phyloP scores from a whole-genome alignment of 2,113 vertebrate species.

The human (Homo sapiens) region DNA sequence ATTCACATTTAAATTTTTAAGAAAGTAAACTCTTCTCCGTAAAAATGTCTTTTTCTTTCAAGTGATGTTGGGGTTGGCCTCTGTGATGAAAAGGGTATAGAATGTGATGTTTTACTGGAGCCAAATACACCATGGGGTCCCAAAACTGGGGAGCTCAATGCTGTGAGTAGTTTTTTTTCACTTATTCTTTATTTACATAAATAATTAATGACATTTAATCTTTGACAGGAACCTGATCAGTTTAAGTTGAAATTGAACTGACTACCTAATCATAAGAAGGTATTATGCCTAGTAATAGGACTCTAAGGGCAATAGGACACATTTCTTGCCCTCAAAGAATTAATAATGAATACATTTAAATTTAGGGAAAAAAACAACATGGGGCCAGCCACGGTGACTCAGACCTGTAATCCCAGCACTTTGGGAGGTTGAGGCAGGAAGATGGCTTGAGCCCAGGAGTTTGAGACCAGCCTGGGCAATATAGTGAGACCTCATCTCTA shows the following conservation, averaged over 20 bases:
- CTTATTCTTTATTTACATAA: conserved; percentile 49
- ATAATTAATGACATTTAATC: not conserved
- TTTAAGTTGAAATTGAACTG: conserved; percentile 26
- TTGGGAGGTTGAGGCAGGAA: too few relatives aligned
- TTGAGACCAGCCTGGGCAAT: too few relatives aligned
- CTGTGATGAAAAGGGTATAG: conserved; percentile 85
- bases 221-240: not conserved
- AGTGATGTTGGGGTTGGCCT: conserved; percentile 84
- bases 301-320: not conserved
- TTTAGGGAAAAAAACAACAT: not conserved
- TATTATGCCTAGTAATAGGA: not conserved
- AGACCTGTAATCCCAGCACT: too few relatives aligned
- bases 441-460: too few relatives aligned
- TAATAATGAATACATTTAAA: conserved; percentile 21
- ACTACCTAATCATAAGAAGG: not conserved
- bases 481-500: too few relatives aligned
- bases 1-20: conserved; percentile 13
- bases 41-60: conserved; percentile 66
- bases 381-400: too few relatives aligned
- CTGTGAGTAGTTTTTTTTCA: conserved; percentile 86
- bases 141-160: conserved; percentile 89
- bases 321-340: conserved; percentile 10
- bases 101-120: conserved; percentile 90
- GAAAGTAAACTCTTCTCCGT: not conserved
- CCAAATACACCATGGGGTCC: conserved; percentile 86